These are phyloP conservation scores for Astropecten irregularis DNA, from an alignment of 53 echinoderm and acorn worm species.

Conservation along the genomic window DNA sequence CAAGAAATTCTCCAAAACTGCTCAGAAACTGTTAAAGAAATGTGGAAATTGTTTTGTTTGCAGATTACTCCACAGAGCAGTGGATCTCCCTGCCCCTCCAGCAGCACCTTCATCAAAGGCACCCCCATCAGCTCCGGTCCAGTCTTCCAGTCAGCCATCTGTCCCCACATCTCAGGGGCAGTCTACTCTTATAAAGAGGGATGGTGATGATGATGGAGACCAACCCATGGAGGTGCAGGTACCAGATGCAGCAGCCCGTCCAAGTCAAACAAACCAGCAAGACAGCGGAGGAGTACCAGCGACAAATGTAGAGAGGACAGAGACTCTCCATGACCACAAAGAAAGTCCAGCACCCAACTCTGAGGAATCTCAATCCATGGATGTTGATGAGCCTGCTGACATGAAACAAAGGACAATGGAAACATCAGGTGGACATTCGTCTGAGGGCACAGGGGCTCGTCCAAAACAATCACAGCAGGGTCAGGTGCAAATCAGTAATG, in stretches of 20 bases:
- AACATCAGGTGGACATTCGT: background rate
- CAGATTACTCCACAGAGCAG: constrained; percentile 73
- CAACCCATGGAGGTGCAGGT: constrained; percentile 6
- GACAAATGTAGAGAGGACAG: background rate
- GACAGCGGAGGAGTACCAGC: background rate
- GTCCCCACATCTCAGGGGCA: constrained; percentile 14
- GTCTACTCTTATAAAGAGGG: background rate
- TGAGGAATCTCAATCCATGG: background rate
- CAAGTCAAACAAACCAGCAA: background rate
- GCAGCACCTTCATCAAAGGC: constrained; percentile 8
- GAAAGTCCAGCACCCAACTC: background rate
- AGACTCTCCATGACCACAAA: background rate
- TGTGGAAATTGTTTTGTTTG: too few relatives aligned
- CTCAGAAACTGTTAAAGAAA: too few relatives aligned
- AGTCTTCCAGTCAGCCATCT: background rate
- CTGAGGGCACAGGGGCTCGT: constrained; percentile 7
- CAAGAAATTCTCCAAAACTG: too few relatives aligned
- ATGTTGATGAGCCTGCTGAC: constrained; percentile 4
- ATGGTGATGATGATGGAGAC: background rate
- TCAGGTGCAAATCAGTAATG: too few relatives aligned
- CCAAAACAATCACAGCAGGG: constrained; percentile 12
- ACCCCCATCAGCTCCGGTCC: constrained; percentile 1
- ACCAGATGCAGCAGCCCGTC: background rate
- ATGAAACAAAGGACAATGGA: background rate
- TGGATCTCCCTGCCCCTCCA: constrained; percentile 54